Conservation (phyloP, 92 coral and sea anemone genomes). For the Phenganax stokvisi region DNA sequence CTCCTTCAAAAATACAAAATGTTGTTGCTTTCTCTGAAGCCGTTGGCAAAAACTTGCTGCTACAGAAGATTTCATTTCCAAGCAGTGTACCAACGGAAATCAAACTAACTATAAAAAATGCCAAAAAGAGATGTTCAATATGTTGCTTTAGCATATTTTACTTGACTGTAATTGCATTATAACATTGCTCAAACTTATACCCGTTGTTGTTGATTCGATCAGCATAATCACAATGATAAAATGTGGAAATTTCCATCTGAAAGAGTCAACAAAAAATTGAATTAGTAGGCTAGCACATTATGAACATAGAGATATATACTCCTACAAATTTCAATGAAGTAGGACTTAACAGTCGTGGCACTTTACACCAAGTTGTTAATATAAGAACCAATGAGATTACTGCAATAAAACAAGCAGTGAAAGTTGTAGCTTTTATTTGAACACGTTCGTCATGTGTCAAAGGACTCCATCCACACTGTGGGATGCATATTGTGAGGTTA, state of each 20-base stretch:
- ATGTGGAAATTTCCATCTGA: slow-evolving; percentile 40
- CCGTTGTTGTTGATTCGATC: slow-evolving; percentile 24
- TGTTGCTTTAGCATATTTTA: neutral
- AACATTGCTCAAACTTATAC: slow-evolving; percentile 1
- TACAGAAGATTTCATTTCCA: slow-evolving; percentile 58
- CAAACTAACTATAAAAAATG: neutral
- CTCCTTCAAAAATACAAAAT: slow-evolving; percentile 76
- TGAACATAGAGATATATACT: neutral
- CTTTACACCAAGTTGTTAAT: slow-evolving; percentile 65
- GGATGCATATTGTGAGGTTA: slow-evolving; percentile 7
- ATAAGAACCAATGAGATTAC: slow-evolving; percentile 52
- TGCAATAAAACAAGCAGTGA: slow-evolving; percentile 21
- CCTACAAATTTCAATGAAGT: neutral
- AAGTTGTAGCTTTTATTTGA: slow-evolving; percentile 17
- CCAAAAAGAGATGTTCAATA: neutral
- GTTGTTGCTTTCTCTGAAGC: slow-evolving; percentile 49
- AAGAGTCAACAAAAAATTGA: neutral
- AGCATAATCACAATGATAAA: slow-evolving; percentile 33
- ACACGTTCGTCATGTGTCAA: neutral
- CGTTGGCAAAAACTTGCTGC: slow-evolving; percentile 39
- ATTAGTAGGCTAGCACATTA: neutral
- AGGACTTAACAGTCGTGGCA: slow-evolving; percentile 72
- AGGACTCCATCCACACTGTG: slow-evolving; percentile 22
- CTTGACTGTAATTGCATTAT: neutral
- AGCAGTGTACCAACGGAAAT: slow-evolving; percentile 41